Evolutionary conservation across 92 coral and sea anemone species (phyloP).

Genomic region (Epizoanthus stellaris): DNA sequence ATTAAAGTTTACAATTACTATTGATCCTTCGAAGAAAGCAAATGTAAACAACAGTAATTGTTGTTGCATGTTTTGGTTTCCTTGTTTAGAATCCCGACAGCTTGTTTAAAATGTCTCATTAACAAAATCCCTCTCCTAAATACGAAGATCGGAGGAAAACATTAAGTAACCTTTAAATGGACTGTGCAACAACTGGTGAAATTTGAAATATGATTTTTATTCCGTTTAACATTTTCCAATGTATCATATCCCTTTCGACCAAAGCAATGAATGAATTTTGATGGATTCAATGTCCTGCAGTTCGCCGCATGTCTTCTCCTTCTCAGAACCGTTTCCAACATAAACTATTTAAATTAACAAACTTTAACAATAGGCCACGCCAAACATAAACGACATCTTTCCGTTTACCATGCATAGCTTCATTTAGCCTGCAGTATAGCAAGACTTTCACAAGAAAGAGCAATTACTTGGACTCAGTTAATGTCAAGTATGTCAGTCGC

Average conservation of each 20-base stretch:
- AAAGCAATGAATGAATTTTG: not conserved
- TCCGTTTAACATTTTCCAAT: no score
- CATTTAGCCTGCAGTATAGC: not conserved
- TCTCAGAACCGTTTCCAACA: constrained; percentile 1
- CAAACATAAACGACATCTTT: constrained; percentile 21
- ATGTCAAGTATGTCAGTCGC: not conserved
- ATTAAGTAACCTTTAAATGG: no score
- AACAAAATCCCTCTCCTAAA: not conserved
- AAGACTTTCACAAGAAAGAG: no score
- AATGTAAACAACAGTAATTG: constrained; percentile 1
- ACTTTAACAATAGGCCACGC: constrained; percentile 18
- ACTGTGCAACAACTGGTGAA: not conserved
- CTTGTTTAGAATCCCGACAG: not conserved
- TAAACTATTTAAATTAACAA: constrained; percentile 29
- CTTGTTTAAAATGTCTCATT: not conserved
- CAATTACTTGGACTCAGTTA: not conserved
- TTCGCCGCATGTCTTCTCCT: not conserved
- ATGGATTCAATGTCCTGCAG: constrained; percentile 18
- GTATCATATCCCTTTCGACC: not conserved
- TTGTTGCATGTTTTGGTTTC: constrained; percentile 10
- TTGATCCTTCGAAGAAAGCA: constrained; percentile 4
- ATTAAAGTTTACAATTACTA: constrained; percentile 9
- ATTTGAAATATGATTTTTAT: not conserved
- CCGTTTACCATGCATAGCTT: not conserved
- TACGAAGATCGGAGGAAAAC: no score